Evolutionary conservation across 1,140 invertebrate genomes (phyloP).

Genomic region (Andrena cerasifolii): DNA sequence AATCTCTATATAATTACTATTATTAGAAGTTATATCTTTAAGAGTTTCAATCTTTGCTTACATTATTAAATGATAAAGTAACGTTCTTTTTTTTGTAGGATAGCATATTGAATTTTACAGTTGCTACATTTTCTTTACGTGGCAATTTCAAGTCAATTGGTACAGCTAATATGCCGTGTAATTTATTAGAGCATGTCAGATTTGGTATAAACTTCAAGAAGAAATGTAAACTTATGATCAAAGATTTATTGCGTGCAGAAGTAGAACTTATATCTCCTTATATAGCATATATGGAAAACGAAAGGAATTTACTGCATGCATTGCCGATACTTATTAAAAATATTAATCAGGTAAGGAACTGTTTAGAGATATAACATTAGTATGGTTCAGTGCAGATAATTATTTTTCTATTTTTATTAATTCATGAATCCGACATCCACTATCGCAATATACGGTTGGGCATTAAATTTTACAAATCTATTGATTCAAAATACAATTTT

Average conservation of each 20-base stretch:
- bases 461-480: background rate
- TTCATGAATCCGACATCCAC: too few relatives aligned
- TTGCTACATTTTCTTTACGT: slow-evolving; percentile 75
- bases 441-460: too few relatives aligned
- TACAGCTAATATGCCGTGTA: slow-evolving; percentile 79
- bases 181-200: slow-evolving; percentile 79
- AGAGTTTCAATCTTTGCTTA: too few relatives aligned
- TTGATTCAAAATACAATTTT: slow-evolving; percentile 9
- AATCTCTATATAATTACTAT: too few relatives aligned
- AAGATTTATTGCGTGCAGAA: slow-evolving; percentile 82
- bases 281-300: slow-evolving; percentile 81
- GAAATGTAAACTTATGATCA: slow-evolving; percentile 82
- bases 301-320: slow-evolving; percentile 81
- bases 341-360: slow-evolving; percentile 61
- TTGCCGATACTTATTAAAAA: slow-evolving; percentile 83
- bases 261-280: slow-evolving; percentile 84
- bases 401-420: too few relatives aligned
- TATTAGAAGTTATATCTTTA: too few relatives aligned
- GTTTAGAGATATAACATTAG: slow-evolving; percentile 8
- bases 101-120: slow-evolving; percentile 80
- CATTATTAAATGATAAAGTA: background rate
- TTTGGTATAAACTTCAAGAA: slow-evolving; percentile 84
- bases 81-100: slow-evolving; percentile 73
- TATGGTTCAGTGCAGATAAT: background rate
- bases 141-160: slow-evolving; percentile 78